These are phyloP conservation scores for Fissipunctia ypsillon DNA, from an alignment of 2,888 invertebrate genomes.

Conservation along the genomic window DNA sequence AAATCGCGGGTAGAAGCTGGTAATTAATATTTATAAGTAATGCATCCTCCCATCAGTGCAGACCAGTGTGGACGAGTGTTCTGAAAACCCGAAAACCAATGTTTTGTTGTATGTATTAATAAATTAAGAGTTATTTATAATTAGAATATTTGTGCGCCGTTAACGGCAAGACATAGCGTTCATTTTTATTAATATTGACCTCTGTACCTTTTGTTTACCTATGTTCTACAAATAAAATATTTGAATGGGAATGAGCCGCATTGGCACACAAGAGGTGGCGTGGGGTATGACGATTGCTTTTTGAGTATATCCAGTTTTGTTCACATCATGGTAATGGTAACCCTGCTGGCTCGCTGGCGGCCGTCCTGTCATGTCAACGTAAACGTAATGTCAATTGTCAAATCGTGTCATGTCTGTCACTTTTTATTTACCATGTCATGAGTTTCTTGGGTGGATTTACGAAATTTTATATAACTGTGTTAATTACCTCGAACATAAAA, in stretches of 20 bases:
- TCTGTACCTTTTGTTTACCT: no score
- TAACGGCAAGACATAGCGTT: no score
- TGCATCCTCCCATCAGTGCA: no score
- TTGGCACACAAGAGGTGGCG: neutral
- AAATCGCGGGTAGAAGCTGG: no score
- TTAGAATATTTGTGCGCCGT: no score
- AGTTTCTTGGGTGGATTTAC: slow-evolving; percentile 67
- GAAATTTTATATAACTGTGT: slow-evolving; percentile 45
- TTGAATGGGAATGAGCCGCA: neutral
- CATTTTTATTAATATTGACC: no score
- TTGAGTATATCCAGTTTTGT: neutral
- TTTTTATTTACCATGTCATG: slow-evolving; percentile 66
- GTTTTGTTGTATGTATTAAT: no score
- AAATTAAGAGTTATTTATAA: no score
- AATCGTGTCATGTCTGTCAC: slow-evolving; percentile 53
- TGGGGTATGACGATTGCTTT: neutral
- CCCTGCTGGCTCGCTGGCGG: neutral
- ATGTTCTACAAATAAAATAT: no score
- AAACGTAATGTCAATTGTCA: slow-evolving; percentile 31
- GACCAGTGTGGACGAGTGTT: no score
- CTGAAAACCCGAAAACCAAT: no score
- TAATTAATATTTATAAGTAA: no score
- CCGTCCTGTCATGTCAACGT: neutral
- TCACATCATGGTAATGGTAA: neutral
- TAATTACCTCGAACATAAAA: slow-evolving; percentile 49